Evolutionary conservation across 2,888 invertebrate species (phyloP).

Genomic region (Globia sparganii): DNA sequence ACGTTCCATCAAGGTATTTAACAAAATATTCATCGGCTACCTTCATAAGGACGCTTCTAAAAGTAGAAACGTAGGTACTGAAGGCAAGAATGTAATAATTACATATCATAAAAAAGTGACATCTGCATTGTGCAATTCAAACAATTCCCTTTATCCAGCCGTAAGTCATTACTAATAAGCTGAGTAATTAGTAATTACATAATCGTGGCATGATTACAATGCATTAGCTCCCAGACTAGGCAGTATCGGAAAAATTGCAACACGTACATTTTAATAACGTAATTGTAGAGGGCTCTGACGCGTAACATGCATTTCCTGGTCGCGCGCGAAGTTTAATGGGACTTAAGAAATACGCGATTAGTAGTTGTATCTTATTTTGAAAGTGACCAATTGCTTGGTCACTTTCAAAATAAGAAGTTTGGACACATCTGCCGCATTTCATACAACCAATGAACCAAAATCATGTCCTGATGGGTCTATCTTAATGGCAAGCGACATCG

Average conservation of each 20-base stretch:
- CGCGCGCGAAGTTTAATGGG: not conserved
- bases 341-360: slow-evolving; percentile 21
- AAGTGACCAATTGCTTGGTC: not conserved
- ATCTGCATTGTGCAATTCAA: slow-evolving; percentile 34
- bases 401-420: not conserved
- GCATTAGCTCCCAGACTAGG: slow-evolving; percentile 56
- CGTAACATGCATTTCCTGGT: slow-evolving; percentile 21
- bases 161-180: slow-evolving; percentile 39
- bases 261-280: slow-evolving; percentile 69
- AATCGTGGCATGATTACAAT: slow-evolving; percentile 62
- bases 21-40: not conserved
- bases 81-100: slow-evolving; percentile 19
- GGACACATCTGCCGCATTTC: not conserved
- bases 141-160: slow-evolving; percentile 32
- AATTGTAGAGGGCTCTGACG: slow-evolving; percentile 58
- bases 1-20: not conserved
- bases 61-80: not conserved
- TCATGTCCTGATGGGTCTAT: no score
- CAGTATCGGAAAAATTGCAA: slow-evolving; percentile 71
- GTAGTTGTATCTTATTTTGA: slow-evolving; percentile 1
- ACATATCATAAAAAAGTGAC: slow-evolving; percentile 16
- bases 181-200: slow-evolving; percentile 48
- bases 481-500: not conserved
- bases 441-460: not conserved
- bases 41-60: not conserved